Conservation (phyloP, 2,113 vertebrate species). For the Bambusicola thoracicus region DNA sequence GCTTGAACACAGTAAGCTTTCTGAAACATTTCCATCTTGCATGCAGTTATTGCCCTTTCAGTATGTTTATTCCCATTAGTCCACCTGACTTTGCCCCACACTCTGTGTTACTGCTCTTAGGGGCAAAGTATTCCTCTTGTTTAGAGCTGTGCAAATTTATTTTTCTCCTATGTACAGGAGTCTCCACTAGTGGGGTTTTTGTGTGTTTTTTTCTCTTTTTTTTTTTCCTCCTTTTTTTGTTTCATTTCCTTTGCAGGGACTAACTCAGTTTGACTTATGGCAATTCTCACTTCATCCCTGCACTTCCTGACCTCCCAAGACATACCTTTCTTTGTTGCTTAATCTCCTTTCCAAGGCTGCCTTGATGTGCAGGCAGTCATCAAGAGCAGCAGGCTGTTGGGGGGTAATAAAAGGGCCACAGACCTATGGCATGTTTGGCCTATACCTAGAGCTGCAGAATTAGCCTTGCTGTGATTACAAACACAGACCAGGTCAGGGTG, state of each 20-base stretch:
- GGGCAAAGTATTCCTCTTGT: not conserved
- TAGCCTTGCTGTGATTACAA: not conserved
- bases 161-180: not conserved
- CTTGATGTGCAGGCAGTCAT: constrained; percentile 33
- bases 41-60: not conserved
- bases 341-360: constrained; percentile 1
- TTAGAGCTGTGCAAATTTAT: not conserved
- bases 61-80: not conserved
- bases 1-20: not conserved
- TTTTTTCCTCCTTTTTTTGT: constrained; percentile 27
- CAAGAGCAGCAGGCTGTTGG: not conserved
- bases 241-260: constrained; percentile 45
- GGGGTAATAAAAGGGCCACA: not conserved
- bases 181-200: not conserved
- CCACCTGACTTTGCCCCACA: not conserved
- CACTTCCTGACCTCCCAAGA: constrained; percentile 58
- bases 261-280: constrained; percentile 49
- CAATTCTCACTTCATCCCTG: constrained; percentile 54
- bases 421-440: not conserved
- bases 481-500: not conserved
- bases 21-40: not conserved
- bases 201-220: not conserved
- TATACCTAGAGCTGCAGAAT: not conserved
- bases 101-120: not conserved
- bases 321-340: constrained; percentile 32